Percentiles rank a stretch among this genome's conserved stretches.
Evolutionary conservation across 1,140 invertebrate species (phyloP).

Genomic region (Portunus trituberculatus): DNA sequence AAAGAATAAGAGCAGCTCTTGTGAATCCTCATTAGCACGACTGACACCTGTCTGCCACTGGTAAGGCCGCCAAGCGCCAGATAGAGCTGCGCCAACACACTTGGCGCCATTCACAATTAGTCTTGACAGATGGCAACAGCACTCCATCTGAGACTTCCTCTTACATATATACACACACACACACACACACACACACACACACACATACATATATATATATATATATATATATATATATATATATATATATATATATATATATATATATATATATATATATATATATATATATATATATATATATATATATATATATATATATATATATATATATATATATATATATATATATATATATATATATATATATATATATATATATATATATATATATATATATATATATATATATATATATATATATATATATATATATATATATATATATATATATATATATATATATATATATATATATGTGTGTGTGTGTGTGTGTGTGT

Average conservation of each 20-base stretch:
- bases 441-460: conserved; percentile 46
- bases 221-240: neutral
- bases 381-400: conserved; percentile 49
- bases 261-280: conserved; percentile 12
- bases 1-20: too few species aligned
- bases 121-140: too few species aligned
- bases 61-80: too few species aligned
- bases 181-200: neutral
- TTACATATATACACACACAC: neutral
- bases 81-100: too few species aligned
- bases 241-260: neutral
- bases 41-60: too few species aligned
- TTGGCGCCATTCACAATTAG: too few species aligned
- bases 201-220: neutral
- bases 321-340: conserved; percentile 42
- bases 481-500: neutral
- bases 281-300: conserved; percentile 41
- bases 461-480: conserved; percentile 31
- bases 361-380: conserved; percentile 52
- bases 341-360: conserved; percentile 39
- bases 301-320: conserved; percentile 41
- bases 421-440: conserved; percentile 15
- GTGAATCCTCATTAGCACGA: too few species aligned
- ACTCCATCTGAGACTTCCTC: neutral
- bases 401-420: conserved; percentile 39